These are phyloP conservation scores for Geotria australis DNA, from an alignment of 2,797 vertebrate species.

Conservation along the genomic window DNA sequence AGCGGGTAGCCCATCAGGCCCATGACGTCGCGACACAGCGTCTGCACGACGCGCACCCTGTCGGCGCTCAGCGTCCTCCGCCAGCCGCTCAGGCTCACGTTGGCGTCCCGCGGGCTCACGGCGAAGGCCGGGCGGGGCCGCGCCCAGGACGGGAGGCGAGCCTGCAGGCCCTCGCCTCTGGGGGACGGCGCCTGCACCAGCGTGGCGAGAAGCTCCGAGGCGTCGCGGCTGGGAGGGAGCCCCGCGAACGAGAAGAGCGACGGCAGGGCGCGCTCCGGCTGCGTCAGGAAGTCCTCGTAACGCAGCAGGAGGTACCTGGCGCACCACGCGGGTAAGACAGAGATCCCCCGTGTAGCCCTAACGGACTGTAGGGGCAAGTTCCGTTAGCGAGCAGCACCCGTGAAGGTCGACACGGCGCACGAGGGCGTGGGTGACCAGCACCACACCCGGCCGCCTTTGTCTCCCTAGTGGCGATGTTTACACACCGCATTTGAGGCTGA, in stretches of 20 bases:
- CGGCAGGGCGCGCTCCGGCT: not conserved
- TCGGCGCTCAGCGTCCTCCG: not conserved
- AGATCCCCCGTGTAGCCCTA: too few relatives aligned
- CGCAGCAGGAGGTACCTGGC: not conserved
- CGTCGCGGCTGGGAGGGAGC: not conserved
- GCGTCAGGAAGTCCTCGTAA: not conserved
- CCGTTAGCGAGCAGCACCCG: too few relatives aligned
- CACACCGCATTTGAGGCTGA: too few relatives aligned
- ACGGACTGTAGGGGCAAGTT: too few relatives aligned
- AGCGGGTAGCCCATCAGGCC: not conserved
- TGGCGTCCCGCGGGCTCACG: not conserved
- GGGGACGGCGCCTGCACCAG: not conserved
- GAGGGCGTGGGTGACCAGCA: too few relatives aligned
- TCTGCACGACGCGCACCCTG: not conserved
- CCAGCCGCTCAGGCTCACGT: not conserved
- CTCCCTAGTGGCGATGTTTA: too few relatives aligned
- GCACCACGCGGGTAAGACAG: not conserved
- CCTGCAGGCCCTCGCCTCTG: not conserved
- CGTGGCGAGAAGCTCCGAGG: too few relatives aligned
- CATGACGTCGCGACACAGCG: not conserved
- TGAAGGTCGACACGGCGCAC: too few relatives aligned
- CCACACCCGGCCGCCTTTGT: too few relatives aligned
- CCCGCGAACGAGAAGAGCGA: not conserved
- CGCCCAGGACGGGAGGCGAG: not conserved
- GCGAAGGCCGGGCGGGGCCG: not conserved